Evolutionary conservation across 2,113 vertebrate species (phyloP), one percentile per base, ranked within the genome.

Genomic region (Ivindomyrus marchei): DNA sequence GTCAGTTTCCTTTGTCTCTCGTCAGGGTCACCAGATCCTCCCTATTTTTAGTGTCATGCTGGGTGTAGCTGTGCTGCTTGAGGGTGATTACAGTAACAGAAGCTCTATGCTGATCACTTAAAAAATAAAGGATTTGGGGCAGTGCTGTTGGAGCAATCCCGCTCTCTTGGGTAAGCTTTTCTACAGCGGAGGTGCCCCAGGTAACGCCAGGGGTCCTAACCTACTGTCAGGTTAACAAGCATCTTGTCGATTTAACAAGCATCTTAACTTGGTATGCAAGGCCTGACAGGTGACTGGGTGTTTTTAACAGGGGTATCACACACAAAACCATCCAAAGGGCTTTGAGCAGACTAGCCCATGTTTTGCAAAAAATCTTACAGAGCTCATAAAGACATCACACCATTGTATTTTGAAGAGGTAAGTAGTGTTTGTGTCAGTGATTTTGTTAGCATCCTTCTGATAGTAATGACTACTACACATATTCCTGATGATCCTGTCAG

Each of bases 11-110:
- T 80, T 24, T 66, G 27, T 87, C 47, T 56, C 27, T 39, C 19
- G 3, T 31, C 46, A 15, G 45, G 66, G 88, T 47, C 62, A 50
- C 15, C 17, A 36, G 31, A 77, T 53, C 70, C 89, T 90, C 86
- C 92, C 91, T 93, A 94, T 93, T 94, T 94, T 92, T 94, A 94
- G 91, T 91, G 27, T 24, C 85, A 15, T 91, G 92, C 24, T 45
- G 84, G 46, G 24, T 47, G 83, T 47, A 45, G 89, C 62, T 9
- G 70, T 42, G 88, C 66, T 77, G 84, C 56, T 88, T 89, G 89
- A 91, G 92, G 91, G 90, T 85, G 90, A 21, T 80, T 36, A 58
- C 53, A 46, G 50, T 56, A 85, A 49, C 62, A 74, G n/a, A 49
- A 49, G 88, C 11, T 70, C 27, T 11, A n/a, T 19, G 11, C 45